Evolutionary conservation across 2,113 vertebrate genomes (phyloP).

Genomic region (Halcyon senegalensis): DNA sequence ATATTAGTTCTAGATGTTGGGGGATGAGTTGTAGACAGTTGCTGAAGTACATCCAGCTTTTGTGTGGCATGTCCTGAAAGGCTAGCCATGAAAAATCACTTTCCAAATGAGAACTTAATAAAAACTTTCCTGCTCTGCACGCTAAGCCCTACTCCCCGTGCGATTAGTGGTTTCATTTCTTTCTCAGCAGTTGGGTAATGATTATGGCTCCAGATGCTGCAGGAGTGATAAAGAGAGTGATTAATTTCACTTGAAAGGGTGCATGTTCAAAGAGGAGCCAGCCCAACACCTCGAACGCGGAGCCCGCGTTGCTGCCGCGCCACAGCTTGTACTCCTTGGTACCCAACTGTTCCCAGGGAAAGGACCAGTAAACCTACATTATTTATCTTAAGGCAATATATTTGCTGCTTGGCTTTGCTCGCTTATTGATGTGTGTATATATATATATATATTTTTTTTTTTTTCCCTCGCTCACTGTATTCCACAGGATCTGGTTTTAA

Average conservation of each 20-base stretch:
- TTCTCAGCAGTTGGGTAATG: constrained; percentile 92
- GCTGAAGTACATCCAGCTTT: constrained; percentile 3
- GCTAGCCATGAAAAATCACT: constrained; percentile 76
- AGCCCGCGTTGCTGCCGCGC: constrained; percentile 58
- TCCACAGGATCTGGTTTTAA: background rate
- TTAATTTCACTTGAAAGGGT: constrained; percentile 93
- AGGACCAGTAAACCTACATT: background rate
- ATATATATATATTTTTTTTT: background rate
- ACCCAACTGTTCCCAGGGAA: constrained; percentile 49
- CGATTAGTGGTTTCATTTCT: constrained; percentile 92
- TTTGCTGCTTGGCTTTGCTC: background rate
- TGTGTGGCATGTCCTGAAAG: constrained; percentile 48
- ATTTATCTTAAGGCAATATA: background rate
- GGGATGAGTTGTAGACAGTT: background rate
- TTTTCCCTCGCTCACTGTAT: background rate
- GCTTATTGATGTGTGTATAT: background rate
- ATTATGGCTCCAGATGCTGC: constrained; percentile 85
- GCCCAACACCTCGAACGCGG: constrained; percentile 60
- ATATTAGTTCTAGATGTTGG: background rate
- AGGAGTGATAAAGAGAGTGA: constrained; percentile 94
- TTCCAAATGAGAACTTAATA: constrained; percentile 82
- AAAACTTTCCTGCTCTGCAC: constrained; percentile 76
- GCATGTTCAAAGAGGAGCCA: constrained; percentile 85
- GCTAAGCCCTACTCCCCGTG: constrained; percentile 77
- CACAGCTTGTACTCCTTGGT: constrained; percentile 38